phyloP scores from a whole-genome alignment of 2,888 invertebrate genomes.

The Diplolepis rosae region DNA sequence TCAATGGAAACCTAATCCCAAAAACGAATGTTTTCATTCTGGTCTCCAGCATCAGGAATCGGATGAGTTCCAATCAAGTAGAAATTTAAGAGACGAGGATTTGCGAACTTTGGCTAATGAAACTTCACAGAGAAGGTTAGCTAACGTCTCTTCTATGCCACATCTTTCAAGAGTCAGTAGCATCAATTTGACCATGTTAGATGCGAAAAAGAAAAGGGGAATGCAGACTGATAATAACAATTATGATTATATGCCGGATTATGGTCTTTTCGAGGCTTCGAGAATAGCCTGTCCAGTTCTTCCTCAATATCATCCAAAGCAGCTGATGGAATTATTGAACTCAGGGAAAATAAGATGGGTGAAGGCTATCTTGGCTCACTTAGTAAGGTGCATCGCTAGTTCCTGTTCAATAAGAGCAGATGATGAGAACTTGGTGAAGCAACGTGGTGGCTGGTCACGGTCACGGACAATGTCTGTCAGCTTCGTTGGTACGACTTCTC shows the following conservation, averaged over 20 bases:
- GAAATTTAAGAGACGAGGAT: constrained; percentile 84
- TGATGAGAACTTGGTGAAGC: constrained; percentile 71
- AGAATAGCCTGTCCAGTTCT: constrained; percentile 97
- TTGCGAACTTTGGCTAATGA: constrained; percentile 81
- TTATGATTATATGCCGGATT: constrained; percentile 92
- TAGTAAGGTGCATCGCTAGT: constrained; percentile 85
- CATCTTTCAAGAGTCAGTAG: constrained; percentile 89
- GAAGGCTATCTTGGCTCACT: constrained; percentile 97
- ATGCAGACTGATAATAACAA: constrained; percentile 73
- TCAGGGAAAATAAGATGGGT: constrained; percentile 99
- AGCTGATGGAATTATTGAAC: constrained; percentile 97
- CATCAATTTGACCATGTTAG: constrained; percentile 86
- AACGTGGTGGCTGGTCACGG: constrained; percentile 89
- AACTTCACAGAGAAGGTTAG: constrained; percentile 80
- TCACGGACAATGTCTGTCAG: constrained; percentile 92
- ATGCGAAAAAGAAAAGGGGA: constrained; percentile 80
- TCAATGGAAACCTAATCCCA: constrained; percentile 91
- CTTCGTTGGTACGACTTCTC: constrained; percentile 86
- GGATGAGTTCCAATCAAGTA: constrained; percentile 83
- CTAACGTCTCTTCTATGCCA: constrained; percentile 86
- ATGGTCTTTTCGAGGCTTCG: constrained; percentile 97
- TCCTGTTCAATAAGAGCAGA: constrained; percentile 75
- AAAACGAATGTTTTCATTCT: constrained; percentile 68
- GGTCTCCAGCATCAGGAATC: constrained; percentile 76
- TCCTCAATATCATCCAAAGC: constrained; percentile 99